Percentiles rank a stretch among this genome's conserved stretches.
Evolutionary conservation across 2,797 vertebrate species (phyloP).

Genomic region (Falco biarmicus): DNA sequence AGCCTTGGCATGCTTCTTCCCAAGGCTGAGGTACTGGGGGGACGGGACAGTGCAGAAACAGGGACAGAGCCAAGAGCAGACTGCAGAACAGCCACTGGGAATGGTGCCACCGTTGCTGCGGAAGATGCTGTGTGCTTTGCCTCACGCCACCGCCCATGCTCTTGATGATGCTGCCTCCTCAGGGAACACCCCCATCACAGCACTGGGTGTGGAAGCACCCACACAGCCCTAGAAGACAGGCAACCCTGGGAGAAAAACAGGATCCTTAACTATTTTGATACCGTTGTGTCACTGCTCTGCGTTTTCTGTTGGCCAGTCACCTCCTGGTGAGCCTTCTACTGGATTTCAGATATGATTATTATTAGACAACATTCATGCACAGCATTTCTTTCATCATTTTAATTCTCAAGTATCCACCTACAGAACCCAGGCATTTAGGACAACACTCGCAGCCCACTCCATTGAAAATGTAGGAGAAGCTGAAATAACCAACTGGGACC

Average conservation of each 20-base stretch:
- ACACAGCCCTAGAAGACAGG: rapidly evolving
- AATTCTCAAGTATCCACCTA: not conserved
- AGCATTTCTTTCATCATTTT: not conserved
- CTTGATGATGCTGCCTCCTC: not conserved
- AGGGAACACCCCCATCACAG: not conserved
- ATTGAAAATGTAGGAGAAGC: not conserved
- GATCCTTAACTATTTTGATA: not conserved
- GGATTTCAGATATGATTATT: not conserved
- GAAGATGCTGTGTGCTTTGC: not conserved
- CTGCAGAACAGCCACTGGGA: not conserved
- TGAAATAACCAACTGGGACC: not conserved
- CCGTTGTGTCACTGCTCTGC: not conserved
- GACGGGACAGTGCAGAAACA: not conserved
- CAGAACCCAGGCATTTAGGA: not conserved
- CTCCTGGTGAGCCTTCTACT: not conserved
- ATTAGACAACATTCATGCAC: not conserved
- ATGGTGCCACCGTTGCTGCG: not conserved
- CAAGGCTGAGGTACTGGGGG: not conserved
- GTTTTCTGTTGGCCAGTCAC: not conserved
- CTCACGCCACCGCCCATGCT: not conserved
- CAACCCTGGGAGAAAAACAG: not conserved
- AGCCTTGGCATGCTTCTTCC: not conserved
- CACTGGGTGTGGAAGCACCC: not conserved
- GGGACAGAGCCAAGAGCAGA: not conserved
- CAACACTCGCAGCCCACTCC: not conserved